Percentiles rank a stretch among this genome's conserved stretches.
phyloP scores from a whole-genome alignment of 2,797 vertebrate genomes.

The Sebastes kiyomatsui region DNA sequence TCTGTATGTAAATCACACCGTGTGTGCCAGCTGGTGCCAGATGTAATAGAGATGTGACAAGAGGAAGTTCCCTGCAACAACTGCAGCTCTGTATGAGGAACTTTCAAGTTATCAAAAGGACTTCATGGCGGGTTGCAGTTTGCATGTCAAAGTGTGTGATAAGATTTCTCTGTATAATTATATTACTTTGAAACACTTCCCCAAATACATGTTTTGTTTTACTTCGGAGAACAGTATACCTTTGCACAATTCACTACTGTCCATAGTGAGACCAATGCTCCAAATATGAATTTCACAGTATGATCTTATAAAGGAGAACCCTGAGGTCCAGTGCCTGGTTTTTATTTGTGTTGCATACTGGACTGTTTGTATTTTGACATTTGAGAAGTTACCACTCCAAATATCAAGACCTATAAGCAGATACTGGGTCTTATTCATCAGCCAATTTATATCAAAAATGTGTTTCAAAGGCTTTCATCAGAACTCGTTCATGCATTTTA shows the following conservation, averaged over 20 bases:
- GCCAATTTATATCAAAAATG: background rate
- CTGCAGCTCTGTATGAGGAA: background rate
- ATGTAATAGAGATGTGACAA: background rate
- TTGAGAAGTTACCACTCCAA: background rate
- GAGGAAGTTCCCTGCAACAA: slow-evolving; percentile 6
- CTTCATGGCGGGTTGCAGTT: background rate
- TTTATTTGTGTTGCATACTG: background rate
- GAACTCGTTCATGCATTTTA: background rate
- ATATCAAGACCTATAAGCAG: background rate
- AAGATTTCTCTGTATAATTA: background rate
- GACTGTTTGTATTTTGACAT: background rate
- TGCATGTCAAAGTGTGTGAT: background rate
- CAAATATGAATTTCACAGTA: background rate
- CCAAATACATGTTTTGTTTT: background rate
- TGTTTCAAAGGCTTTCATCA: background rate
- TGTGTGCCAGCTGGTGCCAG: background rate
- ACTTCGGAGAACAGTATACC: background rate
- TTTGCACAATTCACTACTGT: background rate
- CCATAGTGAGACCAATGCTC: background rate
- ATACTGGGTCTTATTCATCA: background rate
- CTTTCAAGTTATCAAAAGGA: background rate
- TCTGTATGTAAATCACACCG: background rate
- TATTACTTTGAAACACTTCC: background rate
- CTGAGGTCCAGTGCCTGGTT: background rate
- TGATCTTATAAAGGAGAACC: background rate